Conservation (phyloP, 2,797 vertebrate genomes). For the Xyrichtys novacula region DNA sequence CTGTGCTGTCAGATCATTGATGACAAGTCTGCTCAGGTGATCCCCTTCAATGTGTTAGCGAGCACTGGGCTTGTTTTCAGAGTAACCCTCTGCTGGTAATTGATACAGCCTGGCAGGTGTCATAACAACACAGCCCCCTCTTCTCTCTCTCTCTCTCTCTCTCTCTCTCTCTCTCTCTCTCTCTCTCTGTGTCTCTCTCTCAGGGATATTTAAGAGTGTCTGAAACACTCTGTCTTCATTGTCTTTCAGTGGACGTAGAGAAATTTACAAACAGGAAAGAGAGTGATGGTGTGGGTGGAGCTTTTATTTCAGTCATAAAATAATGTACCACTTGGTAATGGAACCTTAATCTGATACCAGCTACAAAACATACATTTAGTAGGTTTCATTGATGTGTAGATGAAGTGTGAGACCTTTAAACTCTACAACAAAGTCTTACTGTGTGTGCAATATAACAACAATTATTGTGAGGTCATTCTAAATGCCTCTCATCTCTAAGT, state of each 20-base stretch:
- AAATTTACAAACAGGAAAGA: conserved; percentile 11
- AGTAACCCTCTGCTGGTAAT: conserved; percentile 53
- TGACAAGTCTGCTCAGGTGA: conserved; percentile 41
- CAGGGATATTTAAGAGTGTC: conserved; percentile 42
- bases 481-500: no score
- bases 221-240: conserved; percentile 44
- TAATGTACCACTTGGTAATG: neutral
- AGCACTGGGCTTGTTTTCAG: conserved; percentile 39
- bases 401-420: no score
- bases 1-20: conserved; percentile 10
- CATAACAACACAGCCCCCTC: conserved; percentile 67
- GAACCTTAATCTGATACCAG: neutral
- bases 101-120: conserved; percentile 72
- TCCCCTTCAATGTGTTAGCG: conserved; percentile 10
- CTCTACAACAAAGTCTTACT: no score
- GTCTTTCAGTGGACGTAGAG: conserved; percentile 44
- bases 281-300: conserved; percentile 13
- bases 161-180: no score
- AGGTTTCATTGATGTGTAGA: no score
- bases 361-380: neutral
- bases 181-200: no score
- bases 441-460: no score
- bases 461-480: no score
- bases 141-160: no score
- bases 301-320: conserved; percentile 14